Evolutionary conservation across 2,888 invertebrate species (phyloP).

Genomic region (Merodon equestris): DNA sequence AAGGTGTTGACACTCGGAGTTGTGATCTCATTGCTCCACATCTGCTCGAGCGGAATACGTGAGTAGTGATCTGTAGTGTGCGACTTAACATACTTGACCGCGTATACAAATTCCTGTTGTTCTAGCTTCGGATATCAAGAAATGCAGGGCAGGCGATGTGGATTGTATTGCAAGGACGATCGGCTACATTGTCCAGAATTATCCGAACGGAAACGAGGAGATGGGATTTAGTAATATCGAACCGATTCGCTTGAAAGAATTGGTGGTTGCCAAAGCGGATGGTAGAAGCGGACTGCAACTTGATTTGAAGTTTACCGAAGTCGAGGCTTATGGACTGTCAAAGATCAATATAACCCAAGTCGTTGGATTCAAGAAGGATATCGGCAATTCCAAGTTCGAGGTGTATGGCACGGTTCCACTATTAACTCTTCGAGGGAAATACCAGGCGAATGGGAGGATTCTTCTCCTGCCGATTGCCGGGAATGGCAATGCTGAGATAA

Average conservation of each 20-base stretch:
- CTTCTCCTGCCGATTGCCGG: slow-evolving; percentile 77
- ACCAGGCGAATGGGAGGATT: slow-evolving; percentile 76
- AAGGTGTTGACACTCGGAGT: background rate
- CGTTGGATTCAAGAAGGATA: slow-evolving; percentile 72
- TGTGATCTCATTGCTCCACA: slow-evolving; percentile 1
- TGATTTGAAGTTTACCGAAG: slow-evolving; percentile 70
- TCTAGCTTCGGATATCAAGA: slow-evolving; percentile 71
- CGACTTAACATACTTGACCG: background rate
- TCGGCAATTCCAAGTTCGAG: slow-evolving; percentile 70
- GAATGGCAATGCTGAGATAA: slow-evolving; percentile 72
- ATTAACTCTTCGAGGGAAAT: slow-evolving; percentile 72
- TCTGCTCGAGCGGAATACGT: slow-evolving; percentile 33
- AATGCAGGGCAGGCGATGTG: slow-evolving; percentile 71
- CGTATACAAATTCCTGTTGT: slow-evolving; percentile 2
- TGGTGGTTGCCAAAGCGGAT: slow-evolving; percentile 68
- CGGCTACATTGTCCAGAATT: slow-evolving; percentile 68
- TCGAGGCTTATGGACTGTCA: slow-evolving; percentile 71
- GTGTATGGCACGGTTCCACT: slow-evolving; percentile 67
- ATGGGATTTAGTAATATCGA: slow-evolving; percentile 71
- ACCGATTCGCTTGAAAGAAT: slow-evolving; percentile 65
- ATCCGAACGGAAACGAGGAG: slow-evolving; percentile 71
- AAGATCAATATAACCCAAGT: slow-evolving; percentile 65
- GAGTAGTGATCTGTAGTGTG: slow-evolving; percentile 9
- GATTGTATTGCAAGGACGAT: slow-evolving; percentile 71
- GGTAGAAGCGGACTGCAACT: slow-evolving; percentile 69